Percentiles rank a stretch among this genome's conserved stretches.
Evolutionary conservation across 1,140 invertebrate species (phyloP).

Genomic region (Nasonia giraulti): DNA sequence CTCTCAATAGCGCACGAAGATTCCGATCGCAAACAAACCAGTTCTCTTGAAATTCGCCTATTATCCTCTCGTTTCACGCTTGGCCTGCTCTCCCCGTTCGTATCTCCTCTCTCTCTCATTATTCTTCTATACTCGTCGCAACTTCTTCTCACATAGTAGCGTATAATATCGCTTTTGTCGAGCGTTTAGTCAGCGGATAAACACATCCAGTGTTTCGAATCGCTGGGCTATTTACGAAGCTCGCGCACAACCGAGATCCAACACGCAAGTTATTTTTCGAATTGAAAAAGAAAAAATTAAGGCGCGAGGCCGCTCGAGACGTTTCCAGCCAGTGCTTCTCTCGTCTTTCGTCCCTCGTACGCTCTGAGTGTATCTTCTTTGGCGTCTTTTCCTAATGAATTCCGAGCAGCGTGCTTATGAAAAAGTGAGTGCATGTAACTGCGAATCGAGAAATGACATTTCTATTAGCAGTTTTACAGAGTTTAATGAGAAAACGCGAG

Average conservation of each 20-base stretch:
- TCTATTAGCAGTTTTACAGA: too few species aligned
- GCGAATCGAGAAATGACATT: too few species aligned
- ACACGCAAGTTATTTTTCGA: too few species aligned
- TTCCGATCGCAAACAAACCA: constrained; percentile 34
- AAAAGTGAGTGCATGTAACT: constrained; percentile 1
- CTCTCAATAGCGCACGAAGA: constrained; percentile 15
- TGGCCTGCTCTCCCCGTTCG: not conserved
- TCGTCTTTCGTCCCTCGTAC: not conserved
- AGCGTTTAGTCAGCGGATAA: not conserved
- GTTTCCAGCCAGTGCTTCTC: not conserved
- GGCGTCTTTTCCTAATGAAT: constrained; percentile 11
- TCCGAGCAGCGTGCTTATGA: not conserved
- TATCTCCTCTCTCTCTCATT: not conserved
- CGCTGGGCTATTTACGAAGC: too few species aligned
- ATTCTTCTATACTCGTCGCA: not conserved
- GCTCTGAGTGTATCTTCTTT: not conserved
- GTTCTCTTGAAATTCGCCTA: constrained; percentile 25
- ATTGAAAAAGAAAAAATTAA: too few species aligned
- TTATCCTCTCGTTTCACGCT: constrained; percentile 41
- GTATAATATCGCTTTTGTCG: constrained; percentile 25
- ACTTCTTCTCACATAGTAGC: not conserved
- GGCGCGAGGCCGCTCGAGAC: too few species aligned
- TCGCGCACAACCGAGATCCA: too few species aligned
- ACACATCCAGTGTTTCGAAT: not conserved
- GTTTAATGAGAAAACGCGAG: not conserved